These are phyloP conservation scores for Dunckerocampus dactyliophorus DNA, from an alignment of 2,113 vertebrate genomes.

Conservation along the genomic window DNA sequence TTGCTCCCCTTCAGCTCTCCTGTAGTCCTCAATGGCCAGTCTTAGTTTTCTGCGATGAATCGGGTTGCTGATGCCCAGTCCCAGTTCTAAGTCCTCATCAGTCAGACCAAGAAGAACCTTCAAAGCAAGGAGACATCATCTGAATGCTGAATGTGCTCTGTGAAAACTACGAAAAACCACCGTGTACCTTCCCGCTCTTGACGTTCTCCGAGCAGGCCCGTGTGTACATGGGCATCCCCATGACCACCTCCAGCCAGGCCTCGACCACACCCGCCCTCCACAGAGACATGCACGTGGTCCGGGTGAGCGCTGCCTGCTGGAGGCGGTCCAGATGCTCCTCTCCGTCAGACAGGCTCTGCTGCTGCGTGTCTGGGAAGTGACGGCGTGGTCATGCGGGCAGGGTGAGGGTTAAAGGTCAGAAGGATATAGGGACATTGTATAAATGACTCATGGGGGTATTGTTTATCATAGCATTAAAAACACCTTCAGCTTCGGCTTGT, in stretches of 20 bases:
- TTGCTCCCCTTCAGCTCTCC: slow-evolving; percentile 76
- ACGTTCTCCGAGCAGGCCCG: slow-evolving; percentile 79
- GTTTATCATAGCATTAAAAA: neutral
- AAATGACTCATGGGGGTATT: slow-evolving; percentile 39
- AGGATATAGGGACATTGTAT: slow-evolving; percentile 37
- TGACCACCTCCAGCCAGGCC: slow-evolving; percentile 87
- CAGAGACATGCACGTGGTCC: slow-evolving; percentile 80
- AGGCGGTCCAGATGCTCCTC: slow-evolving; percentile 83
- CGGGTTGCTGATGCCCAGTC: slow-evolving; percentile 77
- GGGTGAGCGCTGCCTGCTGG: slow-evolving; percentile 79
- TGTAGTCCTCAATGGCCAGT: slow-evolving; percentile 84
- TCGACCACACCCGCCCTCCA: slow-evolving; percentile 83
- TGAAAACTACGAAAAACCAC: neutral
- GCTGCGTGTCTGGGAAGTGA: slow-evolving; percentile 74
- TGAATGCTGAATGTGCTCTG: neutral
- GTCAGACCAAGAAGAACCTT: slow-evolving; percentile 83
- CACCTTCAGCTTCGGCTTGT: neutral
- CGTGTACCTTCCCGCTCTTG: slow-evolving; percentile 83
- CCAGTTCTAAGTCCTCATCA: slow-evolving; percentile 80
- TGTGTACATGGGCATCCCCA: slow-evolving; percentile 86
- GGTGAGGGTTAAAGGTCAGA: slow-evolving; percentile 43
- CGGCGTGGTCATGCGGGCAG: slow-evolving; percentile 40
- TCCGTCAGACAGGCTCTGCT: slow-evolving; percentile 78
- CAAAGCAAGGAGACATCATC: neutral
- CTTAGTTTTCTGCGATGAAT: slow-evolving; percentile 83